These are phyloP conservation scores for Lates japonicus DNA, from an alignment of 2,797 vertebrate species.

Conservation along the genomic window DNA sequence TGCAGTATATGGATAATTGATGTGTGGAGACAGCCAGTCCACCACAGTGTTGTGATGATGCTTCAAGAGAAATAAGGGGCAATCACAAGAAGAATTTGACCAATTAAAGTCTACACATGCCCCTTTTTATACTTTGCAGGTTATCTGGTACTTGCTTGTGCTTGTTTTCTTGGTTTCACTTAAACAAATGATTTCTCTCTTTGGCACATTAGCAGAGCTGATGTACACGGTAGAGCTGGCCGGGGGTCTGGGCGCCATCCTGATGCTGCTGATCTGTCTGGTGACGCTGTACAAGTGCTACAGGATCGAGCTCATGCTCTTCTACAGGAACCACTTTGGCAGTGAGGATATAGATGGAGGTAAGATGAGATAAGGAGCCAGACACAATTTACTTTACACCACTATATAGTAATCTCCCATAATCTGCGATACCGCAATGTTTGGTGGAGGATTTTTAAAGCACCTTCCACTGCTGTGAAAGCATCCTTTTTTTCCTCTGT, in stretches of 20 bases:
- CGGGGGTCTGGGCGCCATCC: conserved; percentile 96
- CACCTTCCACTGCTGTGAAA: conserved; percentile 27
- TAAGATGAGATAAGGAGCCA: conserved; percentile 77
- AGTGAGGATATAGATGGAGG: conserved; percentile 96
- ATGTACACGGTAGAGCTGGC: conserved; percentile 99
- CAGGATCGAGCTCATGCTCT: conserved; percentile 98
- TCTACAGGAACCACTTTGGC: conserved; percentile 98
- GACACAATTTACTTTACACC: conserved; percentile 7
- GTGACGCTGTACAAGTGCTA: conserved; percentile 98
- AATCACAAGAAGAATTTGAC: background rate
- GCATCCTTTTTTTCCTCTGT: conserved; percentile 32
- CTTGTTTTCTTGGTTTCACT: conserved; percentile 1
- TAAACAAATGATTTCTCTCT: background rate
- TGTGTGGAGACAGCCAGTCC: background rate
- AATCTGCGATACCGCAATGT: conserved; percentile 21
- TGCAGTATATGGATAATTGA: background rate
- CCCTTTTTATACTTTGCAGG: background rate
- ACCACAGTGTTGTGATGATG: background rate
- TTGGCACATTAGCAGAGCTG: conserved; percentile 87
- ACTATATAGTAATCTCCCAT: conserved; percentile 13
- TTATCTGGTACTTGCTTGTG: background rate
- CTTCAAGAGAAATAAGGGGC: background rate
- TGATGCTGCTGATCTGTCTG: conserved; percentile 94
- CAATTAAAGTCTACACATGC: background rate
- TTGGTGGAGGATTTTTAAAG: conserved; percentile 27